These are phyloP conservation scores for mouse (Mus musculus) DNA, from an alignment of 2,113 vertebrate species.

Conservation along the genomic window GRCm39 chr5:118366501-118367000, in stretches of 20 bases:
- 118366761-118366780: not conserved
- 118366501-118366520: not conserved
- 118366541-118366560: too few relatives aligned
- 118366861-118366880: constrained; percentile 95
- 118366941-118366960: constrained; percentile 96
- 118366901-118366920: constrained; percentile 96
- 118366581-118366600: not conserved
- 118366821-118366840: not conserved
- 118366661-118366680: not conserved
- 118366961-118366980: constrained; percentile 96
- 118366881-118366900: constrained; percentile 95
- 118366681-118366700: not conserved
- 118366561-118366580: not conserved
- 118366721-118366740: not conserved
- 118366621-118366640: not conserved
- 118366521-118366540: not conserved
- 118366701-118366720: not conserved
- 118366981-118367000: constrained; percentile 96
- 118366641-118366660: not conserved
- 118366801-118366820: not conserved
- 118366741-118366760: not conserved
- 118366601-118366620: not conserved
- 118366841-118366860: constrained; percentile 96
- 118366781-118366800: not conserved
- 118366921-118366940: constrained; percentile 96